These are phyloP conservation scores for Gila robusta DNA, from an alignment of 2,797 vertebrate genomes.

Conservation along the genomic window DNA sequence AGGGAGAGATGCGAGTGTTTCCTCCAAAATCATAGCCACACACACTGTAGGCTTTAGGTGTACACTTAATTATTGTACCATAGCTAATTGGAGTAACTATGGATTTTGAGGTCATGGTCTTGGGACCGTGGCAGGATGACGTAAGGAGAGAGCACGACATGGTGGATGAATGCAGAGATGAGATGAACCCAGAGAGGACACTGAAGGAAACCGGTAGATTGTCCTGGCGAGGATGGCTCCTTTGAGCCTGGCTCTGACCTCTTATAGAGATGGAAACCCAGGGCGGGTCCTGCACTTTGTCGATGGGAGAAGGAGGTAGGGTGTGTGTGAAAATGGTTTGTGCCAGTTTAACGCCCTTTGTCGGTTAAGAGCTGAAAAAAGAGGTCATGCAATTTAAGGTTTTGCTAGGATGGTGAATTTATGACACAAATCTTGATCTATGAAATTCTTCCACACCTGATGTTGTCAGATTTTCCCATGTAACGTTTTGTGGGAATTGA, in stretches of 20 bases:
- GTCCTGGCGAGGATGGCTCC: slow-evolving; percentile 65
- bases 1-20: slow-evolving; percentile 72
- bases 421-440: neutral
- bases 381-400: neutral
- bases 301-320: slow-evolving; percentile 29
- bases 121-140: slow-evolving; percentile 49
- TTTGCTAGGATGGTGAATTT: neutral
- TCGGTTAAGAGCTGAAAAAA: slow-evolving; percentile 4
- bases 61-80: neutral
- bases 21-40: slow-evolving; percentile 56
- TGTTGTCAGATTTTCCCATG: neutral
- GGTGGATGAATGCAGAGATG: slow-evolving; percentile 63
- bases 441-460: neutral
- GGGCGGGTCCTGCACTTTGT: slow-evolving; percentile 71
- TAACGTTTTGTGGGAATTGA: neutral
- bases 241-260: slow-evolving; percentile 60
- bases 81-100: neutral
- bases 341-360: slow-evolving; percentile 28
- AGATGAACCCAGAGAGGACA: slow-evolving; percentile 49
- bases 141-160: neutral
- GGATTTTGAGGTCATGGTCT: slow-evolving; percentile 42
- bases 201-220: slow-evolving; percentile 31
- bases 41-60: slow-evolving; percentile 72
- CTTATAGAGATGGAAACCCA: slow-evolving; percentile 74
- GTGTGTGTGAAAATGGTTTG: slow-evolving; percentile 18